Conservation (phyloP, 2,888 invertebrate species). For the Vannuccia rotundouncinata region DNA sequence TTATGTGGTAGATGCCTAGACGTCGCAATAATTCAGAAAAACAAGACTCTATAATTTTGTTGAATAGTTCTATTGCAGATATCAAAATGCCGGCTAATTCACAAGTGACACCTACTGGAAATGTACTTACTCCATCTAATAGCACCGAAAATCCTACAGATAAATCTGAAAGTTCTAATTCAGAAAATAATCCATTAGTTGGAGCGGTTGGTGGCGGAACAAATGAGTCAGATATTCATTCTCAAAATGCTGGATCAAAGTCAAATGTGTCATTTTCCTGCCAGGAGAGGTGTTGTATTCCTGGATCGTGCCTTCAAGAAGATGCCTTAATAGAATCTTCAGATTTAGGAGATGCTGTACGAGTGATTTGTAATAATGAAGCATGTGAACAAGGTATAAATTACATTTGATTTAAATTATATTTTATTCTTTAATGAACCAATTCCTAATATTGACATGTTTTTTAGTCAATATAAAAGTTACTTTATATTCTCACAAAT, state of each 20-base stretch:
- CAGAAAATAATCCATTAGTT: neutral
- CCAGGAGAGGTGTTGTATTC: neutral
- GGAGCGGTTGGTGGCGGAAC: neutral
- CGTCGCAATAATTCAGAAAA: neutral
- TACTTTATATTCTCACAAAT: no score
- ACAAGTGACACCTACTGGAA: neutral
- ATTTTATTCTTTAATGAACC: no score
- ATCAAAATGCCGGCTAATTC: neutral
- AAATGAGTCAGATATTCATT: no score
- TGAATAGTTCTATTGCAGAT: neutral
- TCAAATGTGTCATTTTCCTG: neutral
- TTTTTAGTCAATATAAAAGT: no score
- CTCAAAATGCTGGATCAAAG: neutral
- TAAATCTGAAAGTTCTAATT: neutral
- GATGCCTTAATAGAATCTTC: neutral
- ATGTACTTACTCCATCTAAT: neutral
- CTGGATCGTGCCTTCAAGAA: neutral
- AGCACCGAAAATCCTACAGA: no score
- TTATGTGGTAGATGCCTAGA: neutral
- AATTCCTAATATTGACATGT: no score
- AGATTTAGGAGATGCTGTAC: conserved; percentile 60
- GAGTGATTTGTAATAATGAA: conserved; percentile 84
- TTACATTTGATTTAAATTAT: no score
- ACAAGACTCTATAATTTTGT: neutral
- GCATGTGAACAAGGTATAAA: conserved; percentile 68